Evolutionary conservation across 1,140 invertebrate species (phyloP).

Genomic region (Drosophila pseudoananassae): DNA sequence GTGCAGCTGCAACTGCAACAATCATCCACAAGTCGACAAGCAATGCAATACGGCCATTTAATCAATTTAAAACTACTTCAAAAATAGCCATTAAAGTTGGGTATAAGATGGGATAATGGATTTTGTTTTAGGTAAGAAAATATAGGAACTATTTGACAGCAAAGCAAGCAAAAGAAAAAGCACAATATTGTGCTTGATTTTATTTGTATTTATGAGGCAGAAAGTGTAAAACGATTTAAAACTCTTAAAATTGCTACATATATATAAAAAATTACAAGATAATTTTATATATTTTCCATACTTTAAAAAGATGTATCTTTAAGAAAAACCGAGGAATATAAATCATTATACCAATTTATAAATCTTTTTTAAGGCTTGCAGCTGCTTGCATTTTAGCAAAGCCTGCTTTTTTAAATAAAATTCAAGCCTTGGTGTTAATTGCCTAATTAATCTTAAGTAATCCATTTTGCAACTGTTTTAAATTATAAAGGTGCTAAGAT

Average conservation of each 20-base stretch:
- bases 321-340: too few species aligned
- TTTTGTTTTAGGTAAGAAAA: background rate
- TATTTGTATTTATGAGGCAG: background rate
- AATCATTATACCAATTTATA: background rate
- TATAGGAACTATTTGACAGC: too few species aligned
- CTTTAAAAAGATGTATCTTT: too few species aligned
- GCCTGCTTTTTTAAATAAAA: background rate
- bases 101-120: background rate
- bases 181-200: background rate
- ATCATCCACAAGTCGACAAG: background rate
- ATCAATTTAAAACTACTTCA: constrained; percentile 3
- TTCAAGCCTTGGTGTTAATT: background rate
- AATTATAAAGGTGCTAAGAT: too few species aligned
- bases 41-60: constrained; percentile 22
- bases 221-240: too few species aligned
- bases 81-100: constrained; percentile 7
- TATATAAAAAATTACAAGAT: too few species aligned
- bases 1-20: constrained; percentile 17
- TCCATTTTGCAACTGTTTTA: background rate
- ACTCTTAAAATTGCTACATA: too few species aligned
- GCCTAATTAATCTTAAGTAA: background rate
- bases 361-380: background rate
- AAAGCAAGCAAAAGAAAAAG: too few species aligned
- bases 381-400: too few species aligned
- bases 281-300: too few species aligned